These are phyloP conservation scores for Variabilichromis moorii DNA, from an alignment of 2,113 vertebrate genomes.

Conservation along the genomic window DNA sequence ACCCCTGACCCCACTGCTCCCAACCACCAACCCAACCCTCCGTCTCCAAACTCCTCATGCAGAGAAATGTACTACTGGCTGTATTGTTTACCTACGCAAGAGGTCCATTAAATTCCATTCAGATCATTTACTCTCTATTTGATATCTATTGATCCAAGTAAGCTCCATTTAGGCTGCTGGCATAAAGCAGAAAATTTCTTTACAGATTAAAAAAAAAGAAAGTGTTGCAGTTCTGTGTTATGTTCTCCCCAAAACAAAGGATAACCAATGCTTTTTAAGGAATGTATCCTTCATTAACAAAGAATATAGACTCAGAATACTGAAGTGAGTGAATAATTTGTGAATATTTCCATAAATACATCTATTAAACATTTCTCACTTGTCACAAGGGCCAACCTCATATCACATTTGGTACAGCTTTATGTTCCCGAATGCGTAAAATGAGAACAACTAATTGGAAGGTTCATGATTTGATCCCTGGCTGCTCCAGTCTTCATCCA, in stretches of 20 bases:
- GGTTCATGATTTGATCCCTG: neutral
- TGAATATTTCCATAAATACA: neutral
- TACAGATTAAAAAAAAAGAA: neutral
- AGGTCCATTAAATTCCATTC: neutral
- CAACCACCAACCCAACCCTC: neutral
- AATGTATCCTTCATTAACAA: neutral
- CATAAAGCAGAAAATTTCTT: neutral
- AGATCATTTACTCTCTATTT: neutral
- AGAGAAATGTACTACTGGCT: neutral
- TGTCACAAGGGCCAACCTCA: neutral
- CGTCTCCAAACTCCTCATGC: neutral
- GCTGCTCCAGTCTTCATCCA: neutral
- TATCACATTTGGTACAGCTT: neutral
- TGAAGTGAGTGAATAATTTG: neutral
- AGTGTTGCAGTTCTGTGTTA: neutral
- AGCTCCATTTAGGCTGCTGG: neutral
- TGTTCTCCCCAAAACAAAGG: neutral
- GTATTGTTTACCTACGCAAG: neutral
- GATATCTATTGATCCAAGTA: neutral
- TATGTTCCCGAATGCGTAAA: neutral
- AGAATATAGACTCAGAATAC: neutral
- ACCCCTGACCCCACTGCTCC: neutral
- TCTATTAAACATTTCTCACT: neutral
- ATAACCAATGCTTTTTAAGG: neutral
- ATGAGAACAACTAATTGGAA: neutral